phyloP scores from a whole-genome alignment of 2,888 invertebrate species.

The Acholoe squamosa region DNA sequence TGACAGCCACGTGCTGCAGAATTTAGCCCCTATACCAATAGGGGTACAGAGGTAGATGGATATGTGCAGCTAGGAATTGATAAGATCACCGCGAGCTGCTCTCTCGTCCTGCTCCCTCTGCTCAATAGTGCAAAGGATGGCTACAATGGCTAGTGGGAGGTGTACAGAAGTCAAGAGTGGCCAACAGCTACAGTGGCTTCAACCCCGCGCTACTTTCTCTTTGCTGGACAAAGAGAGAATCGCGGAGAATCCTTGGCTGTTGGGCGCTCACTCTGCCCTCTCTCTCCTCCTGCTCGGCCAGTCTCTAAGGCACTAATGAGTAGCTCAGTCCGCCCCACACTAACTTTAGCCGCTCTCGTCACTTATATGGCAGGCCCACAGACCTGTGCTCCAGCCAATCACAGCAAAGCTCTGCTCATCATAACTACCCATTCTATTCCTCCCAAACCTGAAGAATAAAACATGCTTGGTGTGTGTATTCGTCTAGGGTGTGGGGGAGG shows the following conservation, averaged over 20 bases:
- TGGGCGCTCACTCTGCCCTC: not conserved
- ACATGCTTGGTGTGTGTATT: not conserved
- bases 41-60: not conserved
- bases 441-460: not conserved
- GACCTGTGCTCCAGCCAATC: not conserved
- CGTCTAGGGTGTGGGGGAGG: too few relatives aligned
- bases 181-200: not conserved
- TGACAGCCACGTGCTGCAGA: not conserved
- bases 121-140: not conserved
- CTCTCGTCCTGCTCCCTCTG: not conserved
- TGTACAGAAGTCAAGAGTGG: not conserved
- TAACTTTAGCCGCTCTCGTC: conserved; percentile 11
- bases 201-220: conserved; percentile 29
- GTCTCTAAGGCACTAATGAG: conserved; percentile 15
- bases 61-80: not conserved
- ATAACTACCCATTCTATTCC: not conserved
- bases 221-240: not conserved
- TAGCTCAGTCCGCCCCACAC: not conserved
- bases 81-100: conserved; percentile 24
- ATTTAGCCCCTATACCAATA: not conserved
- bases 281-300: not conserved
- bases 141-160: not conserved
- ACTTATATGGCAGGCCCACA: conserved; percentile 28
- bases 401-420: not conserved
- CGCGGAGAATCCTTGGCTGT: not conserved